These are phyloP conservation scores for Galeopsomyia nigrocyanea DNA, from an alignment of 2,888 invertebrate species.

Conservation along the genomic window DNA sequence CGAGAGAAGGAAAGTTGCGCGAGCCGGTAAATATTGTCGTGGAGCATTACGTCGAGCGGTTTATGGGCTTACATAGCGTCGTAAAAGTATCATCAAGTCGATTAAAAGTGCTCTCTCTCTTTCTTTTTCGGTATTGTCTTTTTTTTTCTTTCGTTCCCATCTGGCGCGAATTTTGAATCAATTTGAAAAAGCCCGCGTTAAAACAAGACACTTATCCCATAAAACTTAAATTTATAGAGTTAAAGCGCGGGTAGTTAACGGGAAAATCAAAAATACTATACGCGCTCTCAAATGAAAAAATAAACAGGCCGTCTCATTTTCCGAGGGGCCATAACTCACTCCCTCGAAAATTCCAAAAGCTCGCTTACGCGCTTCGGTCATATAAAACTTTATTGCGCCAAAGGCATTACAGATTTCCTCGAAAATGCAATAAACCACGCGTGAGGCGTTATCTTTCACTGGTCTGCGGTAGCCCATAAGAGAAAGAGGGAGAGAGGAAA, in stretches of 20 bases:
- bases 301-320: not conserved
- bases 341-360: constrained; percentile 26
- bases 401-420: constrained; percentile 38
- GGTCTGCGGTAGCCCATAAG: not conserved
- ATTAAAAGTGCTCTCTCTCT: constrained; percentile 9
- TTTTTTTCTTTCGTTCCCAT: too few relatives aligned
- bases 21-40: constrained; percentile 26
- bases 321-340: constrained; percentile 5
- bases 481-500: not conserved
- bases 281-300: constrained; percentile 6
- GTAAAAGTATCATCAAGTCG: constrained; percentile 7
- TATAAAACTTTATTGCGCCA: constrained; percentile 37
- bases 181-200: too few relatives aligned
- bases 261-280: too few relatives aligned
- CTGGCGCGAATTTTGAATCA: too few relatives aligned
- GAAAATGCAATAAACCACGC: constrained; percentile 31
- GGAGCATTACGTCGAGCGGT: not conserved
- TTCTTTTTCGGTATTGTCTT: not conserved
- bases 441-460: constrained; percentile 37
- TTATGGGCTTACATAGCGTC: constrained; percentile 15
- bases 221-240: too few relatives aligned
- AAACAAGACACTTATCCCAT: too few relatives aligned
- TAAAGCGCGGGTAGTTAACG: too few relatives aligned
- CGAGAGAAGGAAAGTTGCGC: constrained; percentile 25
- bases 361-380: constrained; percentile 1